Percentiles rank a stretch among this genome's conserved stretches.
Conservation (phyloP, 2,113 vertebrate genomes). For the Eurypyga helias region DNA sequence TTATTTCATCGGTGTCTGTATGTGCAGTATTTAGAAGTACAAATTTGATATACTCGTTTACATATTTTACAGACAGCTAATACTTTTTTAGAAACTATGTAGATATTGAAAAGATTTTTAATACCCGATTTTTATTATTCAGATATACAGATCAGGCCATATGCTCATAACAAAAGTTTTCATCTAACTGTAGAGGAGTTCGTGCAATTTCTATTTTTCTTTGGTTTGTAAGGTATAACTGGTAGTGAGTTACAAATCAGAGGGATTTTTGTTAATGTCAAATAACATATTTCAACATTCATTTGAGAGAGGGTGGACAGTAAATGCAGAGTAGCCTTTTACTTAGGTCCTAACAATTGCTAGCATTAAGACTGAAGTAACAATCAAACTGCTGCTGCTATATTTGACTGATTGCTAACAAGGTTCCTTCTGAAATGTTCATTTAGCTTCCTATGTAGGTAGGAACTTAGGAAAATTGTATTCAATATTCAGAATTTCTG, state of each 20-base stretch:
- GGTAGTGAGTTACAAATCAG: not conserved
- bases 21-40: not conserved
- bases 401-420: not conserved
- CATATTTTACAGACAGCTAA: not conserved
- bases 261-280: not conserved
- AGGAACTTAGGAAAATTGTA: not conserved
- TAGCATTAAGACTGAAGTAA: not conserved
- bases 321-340: not conserved
- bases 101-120: not conserved
- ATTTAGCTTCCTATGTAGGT: not conserved
- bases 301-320: not conserved
- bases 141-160: not conserved
- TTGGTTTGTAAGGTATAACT: not conserved
- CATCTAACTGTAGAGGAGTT: not conserved
- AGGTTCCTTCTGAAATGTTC: not conserved
- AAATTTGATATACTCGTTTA: not conserved
- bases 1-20: not conserved
- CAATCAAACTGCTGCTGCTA: not conserved
- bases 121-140: not conserved
- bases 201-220: not conserved
- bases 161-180: not conserved
- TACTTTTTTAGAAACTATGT: not conserved
- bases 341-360: not conserved
- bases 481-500: not conserved
- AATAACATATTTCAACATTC: not conserved